These are phyloP conservation scores for Clinocottus analis DNA, from an alignment of 2,113 vertebrate species.

Conservation along the genomic window DNA sequence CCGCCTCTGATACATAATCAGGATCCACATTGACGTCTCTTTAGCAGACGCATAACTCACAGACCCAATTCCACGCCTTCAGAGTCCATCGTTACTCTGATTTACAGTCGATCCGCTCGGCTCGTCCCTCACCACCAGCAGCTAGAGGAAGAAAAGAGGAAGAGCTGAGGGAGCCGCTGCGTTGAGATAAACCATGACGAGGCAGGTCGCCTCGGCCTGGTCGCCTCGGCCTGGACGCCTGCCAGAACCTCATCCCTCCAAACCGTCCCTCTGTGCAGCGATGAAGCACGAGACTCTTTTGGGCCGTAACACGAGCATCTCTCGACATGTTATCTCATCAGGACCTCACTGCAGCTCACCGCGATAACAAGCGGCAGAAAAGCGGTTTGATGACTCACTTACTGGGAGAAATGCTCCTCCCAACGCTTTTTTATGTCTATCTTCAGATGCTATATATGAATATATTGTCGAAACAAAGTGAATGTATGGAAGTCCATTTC, in stretches of 20 bases:
- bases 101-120: neutral
- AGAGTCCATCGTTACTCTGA: constrained; percentile 7
- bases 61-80: constrained; percentile 34
- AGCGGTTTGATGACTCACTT: no score
- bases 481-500: no score
- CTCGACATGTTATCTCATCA: neutral
- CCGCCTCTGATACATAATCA: neutral
- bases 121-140: neutral
- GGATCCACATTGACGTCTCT: neutral
- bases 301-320: constrained; percentile 15
- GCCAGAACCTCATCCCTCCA: constrained; percentile 23
- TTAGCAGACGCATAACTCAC: neutral
- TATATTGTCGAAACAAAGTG: no score
- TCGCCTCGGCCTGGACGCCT: constrained; percentile 19
- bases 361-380: no score
- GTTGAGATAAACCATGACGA: constrained; percentile 5
- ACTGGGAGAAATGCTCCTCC: no score
- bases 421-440: no score
- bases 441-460: no score
- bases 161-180: constrained; percentile 4
- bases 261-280: constrained; percentile 25
- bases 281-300: constrained; percentile 2
- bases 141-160: neutral
- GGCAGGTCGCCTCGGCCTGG: constrained; percentile 44
- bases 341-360: no score